Percentiles rank a stretch among this genome's conserved stretches.
These are phyloP conservation scores for Drosophila bocqueti DNA, from an alignment of 1,140 invertebrate genomes.

Conservation along the genomic window DNA sequence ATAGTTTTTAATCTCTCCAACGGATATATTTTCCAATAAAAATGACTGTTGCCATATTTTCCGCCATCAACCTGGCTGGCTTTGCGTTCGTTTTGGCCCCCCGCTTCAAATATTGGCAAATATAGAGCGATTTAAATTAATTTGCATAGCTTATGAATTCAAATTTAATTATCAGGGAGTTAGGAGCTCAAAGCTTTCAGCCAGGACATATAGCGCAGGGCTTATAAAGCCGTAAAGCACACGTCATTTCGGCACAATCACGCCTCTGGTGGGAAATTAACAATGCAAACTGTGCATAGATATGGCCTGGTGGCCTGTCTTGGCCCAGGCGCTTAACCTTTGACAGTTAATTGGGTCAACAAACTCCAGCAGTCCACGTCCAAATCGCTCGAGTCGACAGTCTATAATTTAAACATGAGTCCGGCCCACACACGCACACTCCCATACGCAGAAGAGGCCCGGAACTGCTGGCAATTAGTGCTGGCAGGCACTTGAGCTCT, in stretches of 20 bases:
- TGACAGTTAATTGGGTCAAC: slow-evolving; percentile 74
- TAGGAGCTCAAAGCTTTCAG: slow-evolving; percentile 9
- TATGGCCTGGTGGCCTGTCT: slow-evolving; percentile 15
- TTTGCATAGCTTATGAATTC: slow-evolving; percentile 28
- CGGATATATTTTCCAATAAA: background rate
- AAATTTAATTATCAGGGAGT: slow-evolving; percentile 23
- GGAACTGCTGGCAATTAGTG: slow-evolving; percentile 51
- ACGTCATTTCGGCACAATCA: slow-evolving; percentile 50
- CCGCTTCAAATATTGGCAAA: slow-evolving; percentile 5
- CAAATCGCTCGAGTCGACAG: slow-evolving; percentile 62
- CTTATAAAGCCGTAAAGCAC: slow-evolving; percentile 25
- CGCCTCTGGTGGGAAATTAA: slow-evolving; percentile 52
- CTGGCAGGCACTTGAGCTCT: slow-evolving; percentile 28
- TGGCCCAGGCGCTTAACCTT: slow-evolving; percentile 55
- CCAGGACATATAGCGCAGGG: background rate
- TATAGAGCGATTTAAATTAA: slow-evolving; percentile 21
- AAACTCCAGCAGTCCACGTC: slow-evolving; percentile 52
- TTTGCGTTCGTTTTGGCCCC: slow-evolving; percentile 5
- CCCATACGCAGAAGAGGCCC: background rate
- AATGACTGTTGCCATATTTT: background rate
- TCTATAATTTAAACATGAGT: slow-evolving; percentile 70
- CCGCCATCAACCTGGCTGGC: background rate
- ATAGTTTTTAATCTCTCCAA: background rate
- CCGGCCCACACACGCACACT: background rate
- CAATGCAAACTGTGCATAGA: slow-evolving; percentile 67